Base-by-base conservation (phyloP, 2,888 invertebrate species). In the Polydrusus tereticollis region DNA sequence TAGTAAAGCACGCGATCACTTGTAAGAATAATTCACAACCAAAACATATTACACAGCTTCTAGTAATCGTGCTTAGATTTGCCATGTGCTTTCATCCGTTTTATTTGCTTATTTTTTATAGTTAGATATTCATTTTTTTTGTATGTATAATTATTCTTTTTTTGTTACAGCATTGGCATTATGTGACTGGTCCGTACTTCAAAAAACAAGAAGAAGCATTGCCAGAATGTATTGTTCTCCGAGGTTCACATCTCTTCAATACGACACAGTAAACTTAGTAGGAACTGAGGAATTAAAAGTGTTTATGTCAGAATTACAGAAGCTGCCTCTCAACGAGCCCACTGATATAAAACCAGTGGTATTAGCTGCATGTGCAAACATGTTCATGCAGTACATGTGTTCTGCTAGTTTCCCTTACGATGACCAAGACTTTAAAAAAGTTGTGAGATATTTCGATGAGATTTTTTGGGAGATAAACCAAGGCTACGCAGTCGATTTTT, bases 401-500 rank as follows among this genome's bases (percentile, higher is more conserved):
- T 93, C 92, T n/a, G 88, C 90, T 0, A 87, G 92, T 1, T 94
- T 94, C 79, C 89, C 90, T 43, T 89, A 92, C 66, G 88, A 90
- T 12, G 93, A 95, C 77, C 68, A 80, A 0, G 90, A 90, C 16
- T 96, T 95, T 85, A 86, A 88, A 57, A 87, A 87, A 68, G 88
- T 92, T 5, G 93, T 94, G 0, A 86, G 90, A 21, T 81, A 81
- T 69, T 96, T 95, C 82, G 96, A 96, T 79, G 92, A 93, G 78
- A 94, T 96, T 60, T 96, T 96, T 86, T 95, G 94, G 92, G 95
- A 96, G 82, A 95, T 96, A 75, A 96, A 96, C 83, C 94, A 94
- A 79, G 95, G 95, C 0, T 95, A 94, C 82, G 93, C 94, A 0
- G 89, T 95, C 0, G 96, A 96, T 80, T 96, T 96, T 80, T 81